A percentile compares a stretch with the other conserved stretches of the same genome.
These are phyloP conservation scores for Dasyurus viverrinus DNA, from an alignment of 2,113 vertebrate species.

Conservation along the genomic window DNA sequence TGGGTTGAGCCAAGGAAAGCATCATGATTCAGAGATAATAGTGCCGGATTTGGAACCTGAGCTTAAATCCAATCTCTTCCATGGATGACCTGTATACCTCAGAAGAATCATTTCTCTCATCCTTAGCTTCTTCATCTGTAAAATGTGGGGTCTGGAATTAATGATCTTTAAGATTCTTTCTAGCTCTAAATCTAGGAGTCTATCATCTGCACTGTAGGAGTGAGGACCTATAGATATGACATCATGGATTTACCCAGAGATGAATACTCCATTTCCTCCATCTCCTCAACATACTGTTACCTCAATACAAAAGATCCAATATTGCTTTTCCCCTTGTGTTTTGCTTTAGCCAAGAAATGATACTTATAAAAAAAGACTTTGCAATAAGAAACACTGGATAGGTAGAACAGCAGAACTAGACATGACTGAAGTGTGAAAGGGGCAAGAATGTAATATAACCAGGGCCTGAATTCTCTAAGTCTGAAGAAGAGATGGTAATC, in stretches of 20 bases:
- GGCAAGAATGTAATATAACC: neutral
- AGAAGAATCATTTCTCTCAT: neutral
- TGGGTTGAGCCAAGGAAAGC: neutral
- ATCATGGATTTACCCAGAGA: neutral
- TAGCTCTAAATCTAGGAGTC: neutral
- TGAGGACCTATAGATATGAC: neutral
- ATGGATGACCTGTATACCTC: neutral
- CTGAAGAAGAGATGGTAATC: neutral
- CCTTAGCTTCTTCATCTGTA: neutral
- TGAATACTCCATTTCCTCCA: neutral
- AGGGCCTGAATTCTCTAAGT: neutral
- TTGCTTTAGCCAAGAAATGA: neutral
- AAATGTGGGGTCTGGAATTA: neutral
- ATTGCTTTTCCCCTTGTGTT: neutral
- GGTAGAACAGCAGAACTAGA: neutral
- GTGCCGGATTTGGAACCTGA: neutral
- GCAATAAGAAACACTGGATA: neutral
- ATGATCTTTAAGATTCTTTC: neutral
- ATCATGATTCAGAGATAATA: neutral
- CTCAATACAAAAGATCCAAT: neutral
- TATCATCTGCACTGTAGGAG: neutral
- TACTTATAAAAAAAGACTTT: neutral
- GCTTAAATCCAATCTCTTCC: neutral
- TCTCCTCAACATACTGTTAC: neutral
- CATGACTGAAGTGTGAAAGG: neutral